phyloP scores from a whole-genome alignment of 2,113 vertebrate genomes.

The Xyliphius kryptos region DNA sequence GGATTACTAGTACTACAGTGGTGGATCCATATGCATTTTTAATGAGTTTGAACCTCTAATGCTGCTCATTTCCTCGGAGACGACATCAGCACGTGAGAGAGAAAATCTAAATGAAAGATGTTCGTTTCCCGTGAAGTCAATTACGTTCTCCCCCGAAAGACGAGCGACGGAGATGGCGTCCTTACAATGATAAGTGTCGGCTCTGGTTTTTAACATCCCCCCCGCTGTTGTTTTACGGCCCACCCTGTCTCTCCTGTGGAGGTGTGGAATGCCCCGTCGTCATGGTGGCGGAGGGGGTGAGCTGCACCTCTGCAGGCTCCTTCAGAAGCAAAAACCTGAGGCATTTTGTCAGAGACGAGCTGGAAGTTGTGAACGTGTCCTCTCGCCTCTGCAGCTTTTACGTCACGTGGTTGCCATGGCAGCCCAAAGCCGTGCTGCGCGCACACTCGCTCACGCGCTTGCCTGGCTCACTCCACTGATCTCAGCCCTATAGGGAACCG shows the following conservation, averaged over 20 bases:
- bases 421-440: slow-evolving; percentile 34
- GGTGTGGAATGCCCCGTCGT: slow-evolving; percentile 1
- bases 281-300: slow-evolving; percentile 17
- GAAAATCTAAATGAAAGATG: too few species aligned
- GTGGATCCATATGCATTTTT: slow-evolving; percentile 44
- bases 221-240: background rate
- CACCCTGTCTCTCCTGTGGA: background rate
- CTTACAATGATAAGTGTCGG: too few species aligned
- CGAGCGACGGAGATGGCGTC: too few species aligned
- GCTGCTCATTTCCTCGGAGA: too few species aligned
- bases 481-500: slow-evolving; percentile 24
- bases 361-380: slow-evolving; percentile 43
- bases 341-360: slow-evolving; percentile 34
- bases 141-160: too few species aligned
- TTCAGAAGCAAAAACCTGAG: slow-evolving; percentile 28
- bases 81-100: too few species aligned
- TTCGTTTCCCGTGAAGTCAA: too few species aligned
- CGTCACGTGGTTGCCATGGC: slow-evolving; percentile 53
- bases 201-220: too few species aligned
- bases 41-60: slow-evolving; percentile 26
- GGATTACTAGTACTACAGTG: slow-evolving; percentile 29
- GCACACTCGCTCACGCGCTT: background rate
- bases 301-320: slow-evolving; percentile 15
- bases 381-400: slow-evolving; percentile 46
- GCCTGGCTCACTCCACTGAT: slow-evolving; percentile 15